Evolutionary conservation across 1,140 invertebrate genomes (phyloP).

Genomic region (Drosophila nebulosa): DNA sequence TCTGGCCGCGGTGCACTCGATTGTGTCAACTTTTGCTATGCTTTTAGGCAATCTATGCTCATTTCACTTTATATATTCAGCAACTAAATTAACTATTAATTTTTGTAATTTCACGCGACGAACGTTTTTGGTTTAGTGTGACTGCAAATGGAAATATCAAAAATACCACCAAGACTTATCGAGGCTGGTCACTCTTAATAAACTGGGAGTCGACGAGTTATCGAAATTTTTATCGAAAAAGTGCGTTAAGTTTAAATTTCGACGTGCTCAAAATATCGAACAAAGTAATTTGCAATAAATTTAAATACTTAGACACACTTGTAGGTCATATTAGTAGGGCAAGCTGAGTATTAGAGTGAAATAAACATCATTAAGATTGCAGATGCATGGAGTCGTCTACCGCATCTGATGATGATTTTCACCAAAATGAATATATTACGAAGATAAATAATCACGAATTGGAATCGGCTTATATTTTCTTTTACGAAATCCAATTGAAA

Average conservation of each 20-base stretch:
- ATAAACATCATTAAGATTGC: too few relatives aligned
- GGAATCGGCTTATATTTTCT: too few relatives aligned
- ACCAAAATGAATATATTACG: too few relatives aligned
- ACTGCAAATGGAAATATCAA: neutral
- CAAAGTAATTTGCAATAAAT: too few relatives aligned
- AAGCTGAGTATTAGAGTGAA: too few relatives aligned
- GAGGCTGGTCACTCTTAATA: neutral
- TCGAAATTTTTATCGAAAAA: neutral
- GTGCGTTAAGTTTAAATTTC: neutral
- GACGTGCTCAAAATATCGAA: too few relatives aligned
- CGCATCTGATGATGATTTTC: too few relatives aligned
- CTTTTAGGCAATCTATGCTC: slow-evolving; percentile 43
- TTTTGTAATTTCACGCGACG: slow-evolving; percentile 43
- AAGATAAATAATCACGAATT: too few relatives aligned
- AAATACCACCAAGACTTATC: neutral
- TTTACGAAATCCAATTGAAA: too few relatives aligned
- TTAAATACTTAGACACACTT: too few relatives aligned
- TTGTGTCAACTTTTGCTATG: slow-evolving; percentile 31
- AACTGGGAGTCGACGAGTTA: neutral
- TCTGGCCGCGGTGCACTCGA: slow-evolving; percentile 16
- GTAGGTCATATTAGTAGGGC: too few relatives aligned
- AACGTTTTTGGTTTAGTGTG: slow-evolving; percentile 31
- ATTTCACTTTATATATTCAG: slow-evolving; percentile 50
- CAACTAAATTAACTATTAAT: slow-evolving; percentile 63
- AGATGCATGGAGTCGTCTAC: too few relatives aligned